Evolutionary conservation across 2,888 invertebrate genomes (phyloP).

Genomic region (Apotomis capreana): DNA sequence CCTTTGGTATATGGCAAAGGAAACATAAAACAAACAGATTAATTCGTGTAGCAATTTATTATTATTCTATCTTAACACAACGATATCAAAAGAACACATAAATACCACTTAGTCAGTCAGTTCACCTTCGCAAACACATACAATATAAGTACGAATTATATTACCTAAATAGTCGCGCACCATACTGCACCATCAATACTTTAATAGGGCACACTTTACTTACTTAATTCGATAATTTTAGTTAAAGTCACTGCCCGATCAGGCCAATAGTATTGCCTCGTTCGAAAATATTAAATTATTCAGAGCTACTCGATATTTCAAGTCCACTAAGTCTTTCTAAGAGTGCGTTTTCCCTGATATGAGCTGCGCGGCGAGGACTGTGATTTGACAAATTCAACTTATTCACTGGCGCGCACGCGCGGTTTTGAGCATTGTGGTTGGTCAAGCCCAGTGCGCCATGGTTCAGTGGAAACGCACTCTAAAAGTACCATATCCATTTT

Average conservation of each 20-base stretch:
- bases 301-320: too few relatives aligned
- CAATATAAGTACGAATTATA: conserved; percentile 9
- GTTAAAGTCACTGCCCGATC: not conserved
- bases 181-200: conserved; percentile 10
- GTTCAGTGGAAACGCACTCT: too few relatives aligned
- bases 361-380: too few relatives aligned
- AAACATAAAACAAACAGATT: conserved; percentile 6
- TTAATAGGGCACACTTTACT: not conserved
- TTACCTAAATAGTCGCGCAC: not conserved
- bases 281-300: too few relatives aligned
- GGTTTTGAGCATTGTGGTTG: too few relatives aligned
- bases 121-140: conserved; percentile 40
- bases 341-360: too few relatives aligned
- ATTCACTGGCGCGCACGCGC: too few relatives aligned
- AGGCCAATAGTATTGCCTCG: not conserved
- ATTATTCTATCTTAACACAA: conserved; percentile 33
- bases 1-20: not conserved
- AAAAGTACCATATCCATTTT: too few relatives aligned
- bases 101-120: conserved; percentile 50
- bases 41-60: conserved; percentile 41
- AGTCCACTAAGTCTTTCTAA: too few relatives aligned
- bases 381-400: too few relatives aligned
- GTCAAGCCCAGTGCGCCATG: too few relatives aligned
- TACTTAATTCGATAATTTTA: not conserved
- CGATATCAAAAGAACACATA: conserved; percentile 46